phyloP scores from a whole-genome alignment of 2,113 vertebrate genomes.

The Pterocles burchelli region DNA sequence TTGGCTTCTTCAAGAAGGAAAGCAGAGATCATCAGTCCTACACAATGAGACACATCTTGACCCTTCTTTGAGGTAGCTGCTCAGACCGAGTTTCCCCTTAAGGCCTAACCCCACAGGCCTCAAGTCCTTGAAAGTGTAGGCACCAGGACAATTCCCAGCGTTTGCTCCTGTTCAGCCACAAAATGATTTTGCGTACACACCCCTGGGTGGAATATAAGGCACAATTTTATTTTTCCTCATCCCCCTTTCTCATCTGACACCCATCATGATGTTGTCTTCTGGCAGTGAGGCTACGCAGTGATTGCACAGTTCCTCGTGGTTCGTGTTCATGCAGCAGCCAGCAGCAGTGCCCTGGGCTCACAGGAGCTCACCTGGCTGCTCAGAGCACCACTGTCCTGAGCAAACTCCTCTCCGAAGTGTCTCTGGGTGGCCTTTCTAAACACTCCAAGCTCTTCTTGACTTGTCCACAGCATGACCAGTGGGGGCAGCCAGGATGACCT shows the following conservation, averaged over 20 bases:
- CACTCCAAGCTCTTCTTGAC: slow-evolving; percentile 83
- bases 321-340: neutral
- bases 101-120: neutral
- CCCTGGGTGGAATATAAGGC: neutral
- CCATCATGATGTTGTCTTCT: accelerated
- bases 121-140: neutral
- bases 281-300: accelerated
- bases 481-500: slow-evolving; percentile 88
- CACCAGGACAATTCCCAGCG: neutral
- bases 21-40: neutral
- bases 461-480: slow-evolving; percentile 94
- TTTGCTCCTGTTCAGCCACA: neutral
- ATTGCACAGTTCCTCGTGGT: accelerated
- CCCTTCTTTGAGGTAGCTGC: neutral
- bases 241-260: neutral
- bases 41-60: neutral
- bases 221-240: slow-evolving; percentile 27
- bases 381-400: slow-evolving; percentile 87
- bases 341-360: neutral
- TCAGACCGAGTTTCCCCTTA: neutral
- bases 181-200: neutral
- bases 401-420: slow-evolving; percentile 64
- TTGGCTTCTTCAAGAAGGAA: neutral
- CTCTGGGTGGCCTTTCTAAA: neutral
- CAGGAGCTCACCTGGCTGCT: slow-evolving; percentile 34